phyloP scores from a whole-genome alignment of 2,797 vertebrate species.

The Pyrocephalus nanus region DNA sequence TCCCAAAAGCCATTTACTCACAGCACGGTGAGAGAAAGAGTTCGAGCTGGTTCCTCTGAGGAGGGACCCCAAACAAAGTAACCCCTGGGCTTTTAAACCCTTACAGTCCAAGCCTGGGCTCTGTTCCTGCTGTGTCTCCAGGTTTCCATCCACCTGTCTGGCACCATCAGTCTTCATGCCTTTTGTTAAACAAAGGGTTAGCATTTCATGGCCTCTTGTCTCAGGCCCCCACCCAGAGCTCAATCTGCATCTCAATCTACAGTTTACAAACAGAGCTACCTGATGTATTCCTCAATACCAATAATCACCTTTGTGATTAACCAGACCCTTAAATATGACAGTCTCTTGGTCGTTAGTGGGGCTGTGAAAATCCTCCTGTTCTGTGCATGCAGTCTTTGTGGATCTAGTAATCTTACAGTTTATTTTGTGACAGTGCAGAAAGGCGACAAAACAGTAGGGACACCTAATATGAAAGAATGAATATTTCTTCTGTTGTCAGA shows the following conservation, averaged over 20 bases:
- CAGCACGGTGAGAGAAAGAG: no score
- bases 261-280: not conserved
- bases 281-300: not conserved
- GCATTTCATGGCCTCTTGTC: not conserved
- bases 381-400: not conserved
- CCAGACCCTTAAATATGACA: not conserved
- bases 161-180: no score
- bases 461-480: not conserved
- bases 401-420: not conserved
- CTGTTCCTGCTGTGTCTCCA: not conserved
- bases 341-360: not conserved
- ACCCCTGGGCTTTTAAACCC: not conserved
- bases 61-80: not conserved
- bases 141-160: not conserved
- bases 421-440: not conserved
- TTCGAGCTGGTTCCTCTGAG: fast-evolving
- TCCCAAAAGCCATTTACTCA: not conserved
- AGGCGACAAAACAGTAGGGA: not conserved
- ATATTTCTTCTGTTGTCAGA: not conserved
- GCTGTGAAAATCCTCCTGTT: not conserved
- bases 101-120: not conserved
- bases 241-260: not conserved
- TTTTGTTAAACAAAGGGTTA: no score
- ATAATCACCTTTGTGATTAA: not conserved
- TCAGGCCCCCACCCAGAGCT: not conserved